phyloP scores from a whole-genome alignment of 2,797 vertebrate species.

The Leptodactylus fallax region DNA sequence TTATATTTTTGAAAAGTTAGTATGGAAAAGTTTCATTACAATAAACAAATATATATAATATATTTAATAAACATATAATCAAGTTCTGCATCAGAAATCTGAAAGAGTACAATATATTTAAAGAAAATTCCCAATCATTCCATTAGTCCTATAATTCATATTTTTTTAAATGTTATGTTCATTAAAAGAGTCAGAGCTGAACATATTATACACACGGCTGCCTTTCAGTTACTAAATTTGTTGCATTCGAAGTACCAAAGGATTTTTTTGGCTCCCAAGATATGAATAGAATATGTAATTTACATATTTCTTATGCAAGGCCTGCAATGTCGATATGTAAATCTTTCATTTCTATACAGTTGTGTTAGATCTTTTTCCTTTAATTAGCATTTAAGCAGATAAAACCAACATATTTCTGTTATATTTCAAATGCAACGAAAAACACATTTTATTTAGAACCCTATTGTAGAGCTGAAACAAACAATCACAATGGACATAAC shows the following conservation, averaged over 20 bases:
- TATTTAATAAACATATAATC: no score
- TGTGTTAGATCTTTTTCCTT: background rate
- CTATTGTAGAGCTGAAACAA: background rate
- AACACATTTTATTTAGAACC: background rate
- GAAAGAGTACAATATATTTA: no score
- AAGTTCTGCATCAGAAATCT: no score
- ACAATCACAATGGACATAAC: background rate
- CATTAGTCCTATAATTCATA: no score
- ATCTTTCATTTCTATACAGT: background rate
- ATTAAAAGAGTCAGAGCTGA: constrained; percentile 36
- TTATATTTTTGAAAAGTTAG: no score
- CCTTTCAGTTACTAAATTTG: constrained; percentile 47
- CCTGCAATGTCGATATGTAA: constrained; percentile 20
- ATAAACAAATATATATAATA: no score
- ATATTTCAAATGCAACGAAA: no score
- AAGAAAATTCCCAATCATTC: no score
- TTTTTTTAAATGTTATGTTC: constrained; percentile 32
- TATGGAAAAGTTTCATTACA: no score
- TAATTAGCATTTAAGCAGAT: constrained; percentile 1
- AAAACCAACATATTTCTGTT: constrained; percentile 62
- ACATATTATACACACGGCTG: constrained; percentile 49
- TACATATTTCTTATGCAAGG: constrained; percentile 14
- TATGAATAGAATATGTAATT: constrained; percentile 29
- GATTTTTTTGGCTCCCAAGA: constrained; percentile 34
- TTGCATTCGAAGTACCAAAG: constrained; percentile 47